These are phyloP conservation scores for Salvelinus fontinalis DNA, from an alignment of 2,113 vertebrate species.

Conservation along the genomic window DNA sequence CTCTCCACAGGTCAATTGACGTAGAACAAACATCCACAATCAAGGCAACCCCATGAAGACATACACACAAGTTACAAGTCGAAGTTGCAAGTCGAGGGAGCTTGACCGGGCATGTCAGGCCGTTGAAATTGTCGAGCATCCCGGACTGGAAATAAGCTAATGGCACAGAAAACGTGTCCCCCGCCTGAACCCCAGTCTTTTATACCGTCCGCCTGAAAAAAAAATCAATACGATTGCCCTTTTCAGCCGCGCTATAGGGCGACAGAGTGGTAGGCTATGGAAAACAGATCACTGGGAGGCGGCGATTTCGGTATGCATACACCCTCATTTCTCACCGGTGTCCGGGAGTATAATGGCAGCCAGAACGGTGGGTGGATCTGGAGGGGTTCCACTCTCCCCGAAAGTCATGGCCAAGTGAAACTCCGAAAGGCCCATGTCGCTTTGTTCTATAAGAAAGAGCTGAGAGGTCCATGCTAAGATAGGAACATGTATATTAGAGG, in stretches of 20 bases:
- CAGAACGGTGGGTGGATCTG: conserved; percentile 14
- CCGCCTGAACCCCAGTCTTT: conserved; percentile 62
- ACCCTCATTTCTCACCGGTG: conserved; percentile 26
- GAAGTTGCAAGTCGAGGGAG: conserved; percentile 46
- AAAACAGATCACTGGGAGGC: conserved; percentile 35
- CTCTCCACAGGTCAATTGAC: background rate
- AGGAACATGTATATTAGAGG: too few relatives aligned
- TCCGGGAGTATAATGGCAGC: conserved; percentile 30
- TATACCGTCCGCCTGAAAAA: conserved; percentile 62
- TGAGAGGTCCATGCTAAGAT: too few relatives aligned
- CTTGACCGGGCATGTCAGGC: conserved; percentile 53
- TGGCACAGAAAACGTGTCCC: conserved; percentile 71
- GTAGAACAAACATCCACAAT: conserved; percentile 39
- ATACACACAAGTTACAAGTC: conserved; percentile 30
- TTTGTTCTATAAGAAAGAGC: too few relatives aligned
- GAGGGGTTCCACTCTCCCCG: conserved; percentile 24
- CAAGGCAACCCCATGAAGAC: conserved; percentile 24
- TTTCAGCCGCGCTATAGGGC: conserved; percentile 57
- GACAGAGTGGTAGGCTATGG: conserved; percentile 18
- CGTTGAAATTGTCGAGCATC: conserved; percentile 62
- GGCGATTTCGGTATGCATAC: conserved; percentile 25
- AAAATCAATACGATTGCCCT: conserved; percentile 54
- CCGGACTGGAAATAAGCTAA: conserved; percentile 60
- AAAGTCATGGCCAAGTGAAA: conserved; percentile 54
- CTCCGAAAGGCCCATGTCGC: background rate